phyloP scores from a whole-genome alignment of 1,140 invertebrate species.

The Coelopa frigida region DNA sequence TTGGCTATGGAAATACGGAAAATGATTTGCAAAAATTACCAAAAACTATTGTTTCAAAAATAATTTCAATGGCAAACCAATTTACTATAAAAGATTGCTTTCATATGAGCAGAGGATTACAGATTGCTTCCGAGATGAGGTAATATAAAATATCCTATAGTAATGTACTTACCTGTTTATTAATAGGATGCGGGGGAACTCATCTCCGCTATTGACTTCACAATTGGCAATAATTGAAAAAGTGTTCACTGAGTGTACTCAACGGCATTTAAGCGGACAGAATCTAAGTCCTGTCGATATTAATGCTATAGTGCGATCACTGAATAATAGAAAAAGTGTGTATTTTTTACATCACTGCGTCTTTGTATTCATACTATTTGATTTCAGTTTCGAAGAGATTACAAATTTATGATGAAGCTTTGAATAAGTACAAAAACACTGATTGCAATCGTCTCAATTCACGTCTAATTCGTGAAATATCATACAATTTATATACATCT shows the following conservation, averaged over 20 bases:
- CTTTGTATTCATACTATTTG: background rate
- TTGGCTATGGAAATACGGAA: conserved; percentile 45
- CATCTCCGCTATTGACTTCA: conserved; percentile 22
- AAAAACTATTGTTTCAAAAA: conserved; percentile 31
- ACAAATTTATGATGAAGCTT: conserved; percentile 22
- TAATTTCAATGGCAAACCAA: conserved; percentile 36
- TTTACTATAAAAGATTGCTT: conserved; percentile 43
- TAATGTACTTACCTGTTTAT: background rate
- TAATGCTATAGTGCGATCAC: conserved; percentile 31
- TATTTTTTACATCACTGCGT: background rate
- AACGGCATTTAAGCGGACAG: conserved; percentile 20
- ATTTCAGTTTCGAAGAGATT: conserved; percentile 25
- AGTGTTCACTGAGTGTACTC: conserved; percentile 25
- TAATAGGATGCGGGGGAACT: conserved; percentile 25
- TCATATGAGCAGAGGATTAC: conserved; percentile 34
- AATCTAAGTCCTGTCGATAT: conserved; percentile 26
- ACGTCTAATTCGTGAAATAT: conserved; percentile 41
- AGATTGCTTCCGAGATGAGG: conserved; percentile 32
- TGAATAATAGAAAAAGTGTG: conserved; percentile 35
- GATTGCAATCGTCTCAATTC: conserved; percentile 38
- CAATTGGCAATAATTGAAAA: conserved; percentile 33
- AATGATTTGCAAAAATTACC: conserved; percentile 35
- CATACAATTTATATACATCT: conserved; percentile 36
- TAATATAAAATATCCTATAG: conserved; percentile 6
- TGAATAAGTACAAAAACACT: conserved; percentile 25